phyloP scores from a whole-genome alignment of 1,140 invertebrate species.

The Hycleus phaleratus region DNA sequence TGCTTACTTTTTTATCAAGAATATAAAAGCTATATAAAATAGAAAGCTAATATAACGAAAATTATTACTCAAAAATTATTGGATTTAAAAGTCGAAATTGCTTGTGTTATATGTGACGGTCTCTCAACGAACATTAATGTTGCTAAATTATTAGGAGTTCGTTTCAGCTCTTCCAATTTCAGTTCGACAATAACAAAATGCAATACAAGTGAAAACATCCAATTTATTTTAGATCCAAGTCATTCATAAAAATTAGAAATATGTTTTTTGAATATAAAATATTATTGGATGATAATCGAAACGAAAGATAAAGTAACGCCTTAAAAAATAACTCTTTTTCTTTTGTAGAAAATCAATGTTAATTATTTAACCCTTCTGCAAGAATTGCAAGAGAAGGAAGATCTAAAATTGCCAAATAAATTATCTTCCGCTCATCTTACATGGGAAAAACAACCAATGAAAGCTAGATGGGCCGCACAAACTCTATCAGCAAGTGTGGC shows the following conservation, averaged over 20 bases:
- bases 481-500: slow-evolving; percentile 16
- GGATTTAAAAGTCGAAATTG: too few relatives aligned
- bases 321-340: background rate
- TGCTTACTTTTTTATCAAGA: slow-evolving; percentile 36
- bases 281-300: slow-evolving; percentile 21
- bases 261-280: slow-evolving; percentile 11
- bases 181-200: slow-evolving; percentile 12
- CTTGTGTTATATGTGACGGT: slow-evolving; percentile 29
- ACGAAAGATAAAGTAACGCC: slow-evolving; percentile 6
- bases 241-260: slow-evolving; percentile 19
- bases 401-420: slow-evolving; percentile 28
- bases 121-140: slow-evolving; percentile 25
- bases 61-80: slow-evolving; percentile 19
- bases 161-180: slow-evolving; percentile 24
- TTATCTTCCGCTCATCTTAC: slow-evolving; percentile 25
- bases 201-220: slow-evolving; percentile 7
- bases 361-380: slow-evolving; percentile 13
- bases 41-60: slow-evolving; percentile 26
- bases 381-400: slow-evolving; percentile 20
- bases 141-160: slow-evolving; percentile 25
- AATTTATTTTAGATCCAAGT: slow-evolving; percentile 11
- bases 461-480: slow-evolving; percentile 32
- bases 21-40: slow-evolving; percentile 14
- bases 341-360: slow-evolving; percentile 6
- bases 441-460: slow-evolving; percentile 29